Conservation (phyloP, 2,888 invertebrate genomes). For the Stictocephala bisonia region DNA sequence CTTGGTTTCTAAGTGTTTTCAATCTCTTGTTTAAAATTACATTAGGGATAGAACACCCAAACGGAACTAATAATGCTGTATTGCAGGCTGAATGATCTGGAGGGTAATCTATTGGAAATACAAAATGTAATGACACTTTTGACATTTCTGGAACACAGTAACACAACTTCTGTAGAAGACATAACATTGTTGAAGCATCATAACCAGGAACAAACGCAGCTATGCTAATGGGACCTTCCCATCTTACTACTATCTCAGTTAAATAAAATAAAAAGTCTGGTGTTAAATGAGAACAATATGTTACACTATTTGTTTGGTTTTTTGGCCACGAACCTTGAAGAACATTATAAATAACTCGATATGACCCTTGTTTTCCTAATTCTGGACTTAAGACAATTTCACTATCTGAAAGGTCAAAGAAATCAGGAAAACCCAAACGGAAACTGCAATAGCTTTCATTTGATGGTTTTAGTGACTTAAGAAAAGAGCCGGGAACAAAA, state of each 20-base stretch:
- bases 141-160: conserved; percentile 75
- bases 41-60: conserved; percentile 66
- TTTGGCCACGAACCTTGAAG: conserved; percentile 60
- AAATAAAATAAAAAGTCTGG: conserved; percentile 77
- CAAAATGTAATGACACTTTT: conserved; percentile 75
- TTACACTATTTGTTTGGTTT: conserved; percentile 65
- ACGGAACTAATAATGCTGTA: conserved; percentile 53
- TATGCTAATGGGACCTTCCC: conserved; percentile 79
- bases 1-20: conserved; percentile 55
- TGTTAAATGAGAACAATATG: conserved; percentile 79
- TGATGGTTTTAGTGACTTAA: conserved; percentile 59
- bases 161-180: conserved; percentile 73
- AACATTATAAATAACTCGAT: conserved; percentile 73
- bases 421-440: conserved; percentile 70
- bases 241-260: conserved; percentile 73
- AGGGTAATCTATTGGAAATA: conserved; percentile 71
- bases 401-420: conserved; percentile 67
- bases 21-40: conserved; percentile 60
- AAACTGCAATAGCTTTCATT: conserved; percentile 72
- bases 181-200: conserved; percentile 73
- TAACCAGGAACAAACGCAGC: conserved; percentile 76
- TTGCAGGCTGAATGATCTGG: conserved; percentile 63
- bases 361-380: conserved; percentile 69
- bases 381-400: conserved; percentile 70
- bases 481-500: conserved; percentile 61